phyloP scores from a whole-genome alignment of 2,888 invertebrate species.

The Dilophus febrilis region DNA sequence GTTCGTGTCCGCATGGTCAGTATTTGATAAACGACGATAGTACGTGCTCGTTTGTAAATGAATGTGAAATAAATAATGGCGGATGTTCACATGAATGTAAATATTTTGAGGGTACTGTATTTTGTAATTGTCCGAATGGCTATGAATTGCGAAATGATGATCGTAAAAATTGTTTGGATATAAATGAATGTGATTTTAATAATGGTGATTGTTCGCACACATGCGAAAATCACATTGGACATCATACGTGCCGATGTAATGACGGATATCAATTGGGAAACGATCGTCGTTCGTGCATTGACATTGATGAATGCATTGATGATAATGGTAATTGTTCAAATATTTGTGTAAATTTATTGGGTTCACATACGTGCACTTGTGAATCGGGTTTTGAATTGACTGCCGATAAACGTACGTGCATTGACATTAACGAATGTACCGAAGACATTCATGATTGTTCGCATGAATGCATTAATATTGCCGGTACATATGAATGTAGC shows the following conservation, averaged over 20 bases:
- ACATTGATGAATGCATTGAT: slow-evolving; percentile 37
- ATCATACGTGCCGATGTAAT: slow-evolving; percentile 34
- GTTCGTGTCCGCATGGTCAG: slow-evolving; percentile 21
- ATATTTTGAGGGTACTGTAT: slow-evolving; percentile 27
- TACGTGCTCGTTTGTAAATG: slow-evolving; percentile 31
- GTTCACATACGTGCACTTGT: slow-evolving; percentile 37
- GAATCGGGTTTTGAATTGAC: slow-evolving; percentile 27
- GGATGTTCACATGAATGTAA: slow-evolving; percentile 32
- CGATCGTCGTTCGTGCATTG: slow-evolving; percentile 26
- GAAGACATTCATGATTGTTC: slow-evolving; percentile 29
- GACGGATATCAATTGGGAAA: slow-evolving; percentile 25
- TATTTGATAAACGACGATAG: slow-evolving; percentile 16
- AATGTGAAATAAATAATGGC: slow-evolving; percentile 31
- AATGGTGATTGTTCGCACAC: slow-evolving; percentile 43
- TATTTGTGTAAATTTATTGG: slow-evolving; percentile 39
- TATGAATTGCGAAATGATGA: slow-evolving; percentile 31
- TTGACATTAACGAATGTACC: slow-evolving; percentile 33
- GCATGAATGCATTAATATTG: slow-evolving; percentile 34
- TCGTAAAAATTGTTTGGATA: slow-evolving; percentile 28
- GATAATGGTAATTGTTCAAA: slow-evolving; percentile 37
- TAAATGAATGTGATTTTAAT: slow-evolving; percentile 33
- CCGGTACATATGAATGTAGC: slow-evolving; percentile 37
- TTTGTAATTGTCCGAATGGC: slow-evolving; percentile 41
- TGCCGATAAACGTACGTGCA: slow-evolving; percentile 24
- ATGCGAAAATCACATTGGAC: slow-evolving; percentile 34